Percentiles rank a stretch among this genome's conserved stretches.
These are phyloP conservation scores for Catamblyrhynchus diadema DNA, from an alignment of 2,797 vertebrate genomes.

Conservation along the genomic window DNA sequence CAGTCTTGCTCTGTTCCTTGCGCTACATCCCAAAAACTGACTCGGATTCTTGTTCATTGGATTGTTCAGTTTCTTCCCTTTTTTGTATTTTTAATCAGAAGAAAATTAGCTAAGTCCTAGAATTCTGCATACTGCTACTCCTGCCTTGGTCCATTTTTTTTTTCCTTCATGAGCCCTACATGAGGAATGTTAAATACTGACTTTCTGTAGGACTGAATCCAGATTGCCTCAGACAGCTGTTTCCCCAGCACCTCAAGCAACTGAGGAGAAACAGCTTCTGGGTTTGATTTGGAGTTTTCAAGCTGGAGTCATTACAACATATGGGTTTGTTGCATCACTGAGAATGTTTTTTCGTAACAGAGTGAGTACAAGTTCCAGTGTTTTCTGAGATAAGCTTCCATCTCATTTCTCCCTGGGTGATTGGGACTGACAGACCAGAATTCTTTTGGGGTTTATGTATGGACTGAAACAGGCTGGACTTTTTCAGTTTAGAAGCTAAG, in stretches of 20 bases:
- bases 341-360: not conserved
- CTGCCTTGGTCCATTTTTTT: not conserved
- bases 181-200: not conserved
- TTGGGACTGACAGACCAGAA: not conserved
- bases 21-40: not conserved
- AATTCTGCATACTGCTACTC: not conserved
- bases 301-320: not conserved
- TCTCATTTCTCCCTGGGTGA: not conserved
- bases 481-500: not conserved
- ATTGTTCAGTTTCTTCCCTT: not conserved
- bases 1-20: not conserved
- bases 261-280: not conserved
- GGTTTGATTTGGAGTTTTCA: not conserved
- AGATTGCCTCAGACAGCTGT: not conserved
- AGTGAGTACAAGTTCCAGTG: constrained; percentile 14
- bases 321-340: not conserved
- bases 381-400: not conserved
- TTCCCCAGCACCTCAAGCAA: not conserved
- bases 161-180: not conserved
- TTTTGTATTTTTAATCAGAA: not conserved
- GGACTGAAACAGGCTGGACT: not conserved
- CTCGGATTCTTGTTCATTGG: not conserved
- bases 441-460: not conserved
- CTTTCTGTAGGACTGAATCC: not conserved
- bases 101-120: not conserved